Evolutionary conservation across 2,888 invertebrate genomes (phyloP).

Genomic region (Tuberolachnus salignus): DNA sequence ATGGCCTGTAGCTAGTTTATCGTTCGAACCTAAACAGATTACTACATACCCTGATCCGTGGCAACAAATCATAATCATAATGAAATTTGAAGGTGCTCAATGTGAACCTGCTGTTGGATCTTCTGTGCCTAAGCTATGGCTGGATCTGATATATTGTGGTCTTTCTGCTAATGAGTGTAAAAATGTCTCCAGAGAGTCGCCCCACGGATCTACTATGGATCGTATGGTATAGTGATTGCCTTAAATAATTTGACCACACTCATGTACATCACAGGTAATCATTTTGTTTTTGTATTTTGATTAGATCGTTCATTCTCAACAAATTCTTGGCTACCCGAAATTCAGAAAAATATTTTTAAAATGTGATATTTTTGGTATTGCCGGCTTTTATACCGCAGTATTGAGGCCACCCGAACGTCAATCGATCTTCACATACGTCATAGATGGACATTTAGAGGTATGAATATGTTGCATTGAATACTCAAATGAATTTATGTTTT

Average conservation of each 20-base stretch:
- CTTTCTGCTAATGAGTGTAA: conserved; percentile 70
- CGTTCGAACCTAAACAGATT: conserved; percentile 76
- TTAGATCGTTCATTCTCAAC: conserved; percentile 74
- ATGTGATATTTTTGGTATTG: conserved; percentile 81
- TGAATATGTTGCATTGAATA: not conserved
- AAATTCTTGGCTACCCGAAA: conserved; percentile 76
- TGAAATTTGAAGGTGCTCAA: conserved; percentile 76
- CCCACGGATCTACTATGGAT: conserved; percentile 19
- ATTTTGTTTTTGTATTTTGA: not conserved
- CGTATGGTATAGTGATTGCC: conserved; percentile 39
- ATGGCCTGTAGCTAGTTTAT: conserved; percentile 78
- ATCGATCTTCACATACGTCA: conserved; percentile 54
- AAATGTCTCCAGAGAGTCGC: conserved; percentile 56
- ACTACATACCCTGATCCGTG: conserved; percentile 80
- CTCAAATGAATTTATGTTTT: not conserved
- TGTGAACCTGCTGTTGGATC: conserved; percentile 66
- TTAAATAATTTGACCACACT: conserved; percentile 18
- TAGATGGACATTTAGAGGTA: conserved; percentile 60
- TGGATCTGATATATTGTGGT: conserved; percentile 82
- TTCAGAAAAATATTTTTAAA: conserved; percentile 72
- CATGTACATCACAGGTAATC: not conserved
- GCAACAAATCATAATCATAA: conserved; percentile 73
- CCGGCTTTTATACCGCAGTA: conserved; percentile 80
- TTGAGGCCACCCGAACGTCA: conserved; percentile 62
- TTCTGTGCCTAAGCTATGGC: conserved; percentile 72